phyloP scores from a whole-genome alignment of 2,113 vertebrate species.

The Saccopteryx leptura region DNA sequence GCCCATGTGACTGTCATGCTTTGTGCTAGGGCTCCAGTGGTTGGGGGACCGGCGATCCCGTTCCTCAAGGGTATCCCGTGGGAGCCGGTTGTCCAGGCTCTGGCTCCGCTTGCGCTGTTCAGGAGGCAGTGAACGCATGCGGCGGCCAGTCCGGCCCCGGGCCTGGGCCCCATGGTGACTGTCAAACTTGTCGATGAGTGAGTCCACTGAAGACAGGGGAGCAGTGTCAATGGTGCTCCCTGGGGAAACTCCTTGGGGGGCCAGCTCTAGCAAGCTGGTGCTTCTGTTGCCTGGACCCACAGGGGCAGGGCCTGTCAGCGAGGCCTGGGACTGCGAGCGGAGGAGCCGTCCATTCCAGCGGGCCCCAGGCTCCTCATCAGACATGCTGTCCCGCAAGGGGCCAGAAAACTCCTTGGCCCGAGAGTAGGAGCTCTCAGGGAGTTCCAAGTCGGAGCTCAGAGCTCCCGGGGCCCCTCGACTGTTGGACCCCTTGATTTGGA shows the following conservation, averaged over 20 bases:
- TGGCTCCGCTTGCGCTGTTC: slow-evolving; percentile 90
- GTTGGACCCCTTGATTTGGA: slow-evolving; percentile 88
- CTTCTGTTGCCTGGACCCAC: slow-evolving; percentile 73
- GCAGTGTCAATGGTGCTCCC: slow-evolving; percentile 91
- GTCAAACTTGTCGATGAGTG: slow-evolving; percentile 91
- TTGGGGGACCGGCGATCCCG: background rate
- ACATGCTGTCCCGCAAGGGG: slow-evolving; percentile 75
- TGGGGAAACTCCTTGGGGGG: background rate
- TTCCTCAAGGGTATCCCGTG: background rate
- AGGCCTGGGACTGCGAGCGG: slow-evolving; percentile 93
- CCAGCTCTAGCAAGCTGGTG: slow-evolving; percentile 71
- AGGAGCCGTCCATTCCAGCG: slow-evolving; percentile 85
- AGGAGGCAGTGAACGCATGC: slow-evolving; percentile 78
- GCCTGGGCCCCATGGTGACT: slow-evolving; percentile 59
- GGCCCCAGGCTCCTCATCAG: slow-evolving; percentile 87
- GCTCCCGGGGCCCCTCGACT: slow-evolving; percentile 63
- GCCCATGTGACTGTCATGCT: background rate
- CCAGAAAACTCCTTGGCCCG: background rate
- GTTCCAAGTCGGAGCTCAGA: slow-evolving; percentile 80
- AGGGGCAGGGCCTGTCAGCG: slow-evolving; percentile 86
- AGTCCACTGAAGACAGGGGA: slow-evolving; percentile 89
- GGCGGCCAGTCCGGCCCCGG: slow-evolving; percentile 83
- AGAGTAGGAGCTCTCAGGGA: slow-evolving; percentile 85
- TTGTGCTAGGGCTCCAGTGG: slow-evolving; percentile 22
- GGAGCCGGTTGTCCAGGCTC: slow-evolving; percentile 86